Evolutionary conservation across 2,888 invertebrate genomes (phyloP).

Genomic region (Drosophila birchii): DNA sequence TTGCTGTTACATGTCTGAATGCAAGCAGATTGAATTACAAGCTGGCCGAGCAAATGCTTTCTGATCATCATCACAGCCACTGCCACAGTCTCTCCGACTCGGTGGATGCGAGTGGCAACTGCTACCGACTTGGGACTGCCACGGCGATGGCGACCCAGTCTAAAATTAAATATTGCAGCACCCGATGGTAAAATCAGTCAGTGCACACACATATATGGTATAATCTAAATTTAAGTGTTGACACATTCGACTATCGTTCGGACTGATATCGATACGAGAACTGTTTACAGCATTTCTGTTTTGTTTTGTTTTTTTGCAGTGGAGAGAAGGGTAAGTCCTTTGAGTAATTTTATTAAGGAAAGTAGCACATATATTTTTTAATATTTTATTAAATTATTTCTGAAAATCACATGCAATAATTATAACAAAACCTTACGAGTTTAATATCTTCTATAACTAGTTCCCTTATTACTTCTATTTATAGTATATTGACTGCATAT

Average conservation of each 20-base stretch:
- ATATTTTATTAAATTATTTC: neutral
- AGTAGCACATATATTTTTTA: neutral
- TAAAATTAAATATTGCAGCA: constrained; percentile 72
- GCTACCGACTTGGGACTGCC: constrained; percentile 24
- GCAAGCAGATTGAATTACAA: constrained; percentile 83
- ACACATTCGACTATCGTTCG: constrained; percentile 55
- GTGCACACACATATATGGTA: constrained; percentile 79
- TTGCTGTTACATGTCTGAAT: constrained; percentile 84
- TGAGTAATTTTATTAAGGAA: neutral
- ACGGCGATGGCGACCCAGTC: constrained; percentile 47
- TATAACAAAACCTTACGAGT: too few species aligned
- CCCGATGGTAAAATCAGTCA: constrained; percentile 68
- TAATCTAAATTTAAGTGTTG: constrained; percentile 83
- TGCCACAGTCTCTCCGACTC: constrained; percentile 7
- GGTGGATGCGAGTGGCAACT: constrained; percentile 21
- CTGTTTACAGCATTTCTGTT: constrained; percentile 38
- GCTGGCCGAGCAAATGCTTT: constrained; percentile 69
- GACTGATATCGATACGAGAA: constrained; percentile 49
- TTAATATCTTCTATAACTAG: neutral
- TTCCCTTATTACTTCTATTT: neutral
- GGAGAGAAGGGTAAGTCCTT: neutral
- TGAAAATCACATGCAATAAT: neutral
- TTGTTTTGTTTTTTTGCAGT: neutral
- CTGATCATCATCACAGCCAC: constrained; percentile 56
- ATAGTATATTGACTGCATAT: constrained; percentile 1